Base-by-base conservation (phyloP, 2,113 vertebrate genomes). In the Cichladusa arquata region DNA sequence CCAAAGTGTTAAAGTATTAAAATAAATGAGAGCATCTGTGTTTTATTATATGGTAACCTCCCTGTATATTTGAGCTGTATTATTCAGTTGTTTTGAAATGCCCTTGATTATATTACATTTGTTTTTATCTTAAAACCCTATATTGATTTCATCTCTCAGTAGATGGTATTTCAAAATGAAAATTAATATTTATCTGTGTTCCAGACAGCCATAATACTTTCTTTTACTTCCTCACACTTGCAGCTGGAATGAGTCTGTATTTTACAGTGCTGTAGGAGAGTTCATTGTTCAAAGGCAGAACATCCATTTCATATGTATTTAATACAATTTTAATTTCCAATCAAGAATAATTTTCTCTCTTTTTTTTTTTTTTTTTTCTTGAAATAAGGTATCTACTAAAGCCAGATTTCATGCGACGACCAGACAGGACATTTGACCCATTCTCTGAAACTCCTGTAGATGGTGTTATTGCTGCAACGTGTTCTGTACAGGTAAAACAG, bases 371-470 rank as follows among this genome's bases (percentile, higher is more conserved):
- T 58, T 61, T 54, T n/a, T 24, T 29, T 40, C 54, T 79, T 86
- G 42, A 45, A 80, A 83, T 44, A 93, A 99, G 99, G 91, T 99
- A 98, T 92, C 98, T 99, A 31, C 98, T 99, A 64, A 99, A 99
- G 93, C 99, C 99, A 24, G 99, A 99, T 95, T 99, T 99, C 97
- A 99, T 99, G 99, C 97, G 99, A 12, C 98, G 99, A 25, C 99
- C 99, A 0, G 99, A 99, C 96, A 94, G 99, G 86, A 99, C 99
- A 5, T 99, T 99, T 90, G 99, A 99, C 93, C 99, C 99, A 2
- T 99, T 99, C 97, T 99, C 99, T 61, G 99, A 99, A 96, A 99
- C 99, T 7, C 99, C 99, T n/a, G 99, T 99, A 73, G 99, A 99
- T 34, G 99, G 99, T 38, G 99, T 99, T 19, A 99, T 99, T 62